These are phyloP conservation scores for Dastarcus helophoroides DNA, from an alignment of 2,888 invertebrate species.

Conservation along the genomic window DNA sequence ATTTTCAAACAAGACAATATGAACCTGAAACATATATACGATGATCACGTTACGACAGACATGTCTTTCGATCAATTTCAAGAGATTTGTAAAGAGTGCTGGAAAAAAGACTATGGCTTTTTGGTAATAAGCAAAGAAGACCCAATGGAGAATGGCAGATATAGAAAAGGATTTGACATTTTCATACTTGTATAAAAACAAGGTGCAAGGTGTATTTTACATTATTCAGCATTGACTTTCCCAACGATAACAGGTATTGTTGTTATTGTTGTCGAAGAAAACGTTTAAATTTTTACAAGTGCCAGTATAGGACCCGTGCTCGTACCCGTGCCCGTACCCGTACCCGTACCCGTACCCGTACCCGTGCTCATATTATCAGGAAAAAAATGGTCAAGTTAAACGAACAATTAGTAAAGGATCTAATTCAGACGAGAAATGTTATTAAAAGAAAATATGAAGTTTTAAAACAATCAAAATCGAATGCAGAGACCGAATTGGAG, in stretches of 20 bases:
- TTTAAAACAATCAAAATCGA: constrained; percentile 3
- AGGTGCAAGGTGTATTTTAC: background rate
- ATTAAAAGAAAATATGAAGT: constrained; percentile 2
- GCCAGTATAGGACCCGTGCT: too few relatives aligned
- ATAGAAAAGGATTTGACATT: constrained; percentile 22
- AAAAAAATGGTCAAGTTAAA: too few relatives aligned
- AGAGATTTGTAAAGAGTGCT: constrained; percentile 20
- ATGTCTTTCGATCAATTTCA: constrained; percentile 19
- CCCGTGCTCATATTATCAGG: too few relatives aligned
- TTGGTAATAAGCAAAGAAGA: constrained; percentile 21
- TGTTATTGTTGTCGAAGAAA: too few relatives aligned
- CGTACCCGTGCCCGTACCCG: too few relatives aligned
- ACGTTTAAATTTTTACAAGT: too few relatives aligned
- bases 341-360: too few relatives aligned
- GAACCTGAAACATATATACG: constrained; percentile 2
- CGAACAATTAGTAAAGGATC: background rate
- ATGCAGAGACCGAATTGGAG: background rate
- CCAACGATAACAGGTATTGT: too few relatives aligned
- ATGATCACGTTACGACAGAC: constrained; percentile 1
- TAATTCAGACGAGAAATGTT: background rate
- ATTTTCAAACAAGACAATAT: constrained; percentile 10
- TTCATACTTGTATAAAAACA: constrained; percentile 11
- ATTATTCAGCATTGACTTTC: too few relatives aligned
- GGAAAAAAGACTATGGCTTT: constrained; percentile 21
- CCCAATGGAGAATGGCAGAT: constrained; percentile 19